Percentiles rank a stretch among this genome's conserved stretches.
These are phyloP conservation scores for Saccopteryx leptura DNA, from an alignment of 2,113 vertebrate genomes.

Conservation along the genomic window DNA sequence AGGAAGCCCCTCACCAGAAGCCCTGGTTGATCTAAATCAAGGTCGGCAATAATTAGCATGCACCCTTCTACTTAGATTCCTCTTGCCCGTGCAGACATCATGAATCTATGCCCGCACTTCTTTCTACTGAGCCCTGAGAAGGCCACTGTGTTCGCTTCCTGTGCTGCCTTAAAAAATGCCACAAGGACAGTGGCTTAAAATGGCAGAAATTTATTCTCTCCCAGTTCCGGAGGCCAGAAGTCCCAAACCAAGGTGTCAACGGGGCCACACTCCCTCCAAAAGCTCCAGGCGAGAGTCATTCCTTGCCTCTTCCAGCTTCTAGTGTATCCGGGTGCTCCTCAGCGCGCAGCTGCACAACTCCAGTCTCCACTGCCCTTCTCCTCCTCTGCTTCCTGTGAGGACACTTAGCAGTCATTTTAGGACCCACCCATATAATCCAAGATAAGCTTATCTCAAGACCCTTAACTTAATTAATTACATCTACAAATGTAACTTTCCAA, in stretches of 20 bases:
- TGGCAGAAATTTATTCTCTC: neutral
- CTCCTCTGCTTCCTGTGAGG: neutral
- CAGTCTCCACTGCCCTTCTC: neutral
- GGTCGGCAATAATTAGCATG: fast-evolving
- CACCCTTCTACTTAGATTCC: fast-evolving
- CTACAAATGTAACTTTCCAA: neutral
- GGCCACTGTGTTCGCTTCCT: too few species aligned
- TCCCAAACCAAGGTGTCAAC: neutral
- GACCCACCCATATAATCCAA: neutral
- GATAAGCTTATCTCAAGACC: neutral
- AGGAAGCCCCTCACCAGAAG: neutral
- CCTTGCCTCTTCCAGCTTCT: neutral
- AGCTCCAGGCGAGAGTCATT: neutral
- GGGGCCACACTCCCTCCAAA: neutral
- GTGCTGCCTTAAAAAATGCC: neutral
- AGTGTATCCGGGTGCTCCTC: neutral
- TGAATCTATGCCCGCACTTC: fast-evolving
- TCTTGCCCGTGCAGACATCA: fast-evolving
- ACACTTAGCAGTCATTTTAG: neutral
- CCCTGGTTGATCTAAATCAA: neutral
- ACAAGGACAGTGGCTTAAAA: neutral
- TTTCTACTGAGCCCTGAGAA: neutral
- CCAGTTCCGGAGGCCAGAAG: neutral
- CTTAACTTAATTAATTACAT: neutral
- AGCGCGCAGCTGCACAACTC: neutral